Evolutionary conservation across 2,113 vertebrate genomes (phyloP).

Genomic region (Oceanites oceanicus): DNA sequence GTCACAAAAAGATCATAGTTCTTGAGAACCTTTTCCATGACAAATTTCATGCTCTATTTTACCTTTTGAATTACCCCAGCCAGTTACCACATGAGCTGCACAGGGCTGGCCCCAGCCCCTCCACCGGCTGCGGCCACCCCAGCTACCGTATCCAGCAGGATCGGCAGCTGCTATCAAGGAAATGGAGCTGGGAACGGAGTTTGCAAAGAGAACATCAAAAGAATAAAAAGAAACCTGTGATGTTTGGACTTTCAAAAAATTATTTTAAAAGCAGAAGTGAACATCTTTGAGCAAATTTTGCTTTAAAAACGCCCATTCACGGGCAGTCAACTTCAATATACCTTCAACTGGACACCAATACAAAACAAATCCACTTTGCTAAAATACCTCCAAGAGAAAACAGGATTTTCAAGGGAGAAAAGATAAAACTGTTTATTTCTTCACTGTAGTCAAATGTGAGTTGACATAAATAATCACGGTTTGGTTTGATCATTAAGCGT

Average conservation of each 20-base stretch:
- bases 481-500: conserved; percentile 42
- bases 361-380: background rate
- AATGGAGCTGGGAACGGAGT: background rate
- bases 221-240: background rate
- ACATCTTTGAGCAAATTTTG: background rate
- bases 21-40: background rate
- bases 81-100: background rate
- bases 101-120: background rate
- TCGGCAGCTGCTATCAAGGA: background rate
- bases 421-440: conserved; percentile 36
- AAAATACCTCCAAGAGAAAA: background rate
- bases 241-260: background rate
- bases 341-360: background rate
- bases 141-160: rapidly evolving
- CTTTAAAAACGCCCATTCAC: background rate
- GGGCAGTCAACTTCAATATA: background rate
- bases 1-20: background rate
- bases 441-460: conserved; percentile 11
- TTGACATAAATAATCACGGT: conserved; percentile 54
- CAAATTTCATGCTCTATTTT: background rate
- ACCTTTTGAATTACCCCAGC: background rate
- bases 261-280: background rate
- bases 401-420: background rate
- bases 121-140: background rate
- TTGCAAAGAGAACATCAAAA: background rate